Evolutionary conservation across 2,888 invertebrate genomes (phyloP).

Genomic region (Microctonus aethiopoides): DNA sequence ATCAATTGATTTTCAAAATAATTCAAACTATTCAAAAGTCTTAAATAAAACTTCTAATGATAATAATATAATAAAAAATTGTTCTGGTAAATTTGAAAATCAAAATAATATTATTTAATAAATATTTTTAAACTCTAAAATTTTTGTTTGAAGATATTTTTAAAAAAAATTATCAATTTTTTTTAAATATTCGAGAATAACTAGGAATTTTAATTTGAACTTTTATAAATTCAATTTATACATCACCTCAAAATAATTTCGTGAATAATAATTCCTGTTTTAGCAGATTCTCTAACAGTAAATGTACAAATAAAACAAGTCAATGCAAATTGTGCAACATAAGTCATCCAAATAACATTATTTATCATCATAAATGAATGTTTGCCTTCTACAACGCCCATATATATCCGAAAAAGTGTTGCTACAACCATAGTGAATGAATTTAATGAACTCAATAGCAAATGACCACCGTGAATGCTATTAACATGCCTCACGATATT

Average conservation of each 20-base stretch:
- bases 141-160: no score
- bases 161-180: no score
- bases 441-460: slow-evolving; percentile 53
- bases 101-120: no score
- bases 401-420: slow-evolving; percentile 56
- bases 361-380: slow-evolving; percentile 53
- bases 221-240: neutral
- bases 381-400: slow-evolving; percentile 53
- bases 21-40: no score
- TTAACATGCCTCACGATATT: slow-evolving; percentile 49
- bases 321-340: slow-evolving; percentile 47
- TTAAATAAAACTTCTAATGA: no score
- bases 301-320: slow-evolving; percentile 52
- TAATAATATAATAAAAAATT: no score
- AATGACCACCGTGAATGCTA: slow-evolving; percentile 50
- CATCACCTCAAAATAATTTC: slow-evolving; percentile 44
- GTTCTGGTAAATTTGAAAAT: no score
- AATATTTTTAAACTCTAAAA: no score
- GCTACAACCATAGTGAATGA: slow-evolving; percentile 57
- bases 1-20: no score
- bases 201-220: neutral
- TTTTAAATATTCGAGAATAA: no score
- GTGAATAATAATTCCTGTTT: slow-evolving; percentile 47
- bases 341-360: slow-evolving; percentile 56
- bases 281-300: slow-evolving; percentile 46